Base-by-base conservation (phyloP, 1,140 invertebrate species). In the Drosophila subobscura region DNA sequence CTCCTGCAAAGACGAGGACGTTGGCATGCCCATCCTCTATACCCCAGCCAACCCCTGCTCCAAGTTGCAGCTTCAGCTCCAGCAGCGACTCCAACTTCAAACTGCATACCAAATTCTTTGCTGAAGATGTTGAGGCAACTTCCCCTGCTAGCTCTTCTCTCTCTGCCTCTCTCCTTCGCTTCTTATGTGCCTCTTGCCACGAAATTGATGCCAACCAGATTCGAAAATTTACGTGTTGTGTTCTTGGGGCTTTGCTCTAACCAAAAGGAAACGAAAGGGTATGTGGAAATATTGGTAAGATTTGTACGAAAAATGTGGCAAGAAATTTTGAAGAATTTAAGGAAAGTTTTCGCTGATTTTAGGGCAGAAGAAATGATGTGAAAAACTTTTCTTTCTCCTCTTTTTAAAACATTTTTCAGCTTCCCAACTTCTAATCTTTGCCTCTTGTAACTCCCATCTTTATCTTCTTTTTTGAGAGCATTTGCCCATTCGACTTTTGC, bases 21-120 rank as follows among this genome's bases (percentile, higher is more conserved):
- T 58, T 83, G 79, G 79, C 79, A 83, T 83, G 79, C 79, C 79
- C 70, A 70, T 14, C 42, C 42, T 45, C n/a, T 14, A 14, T 7
- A 27, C 63, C 49, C 50, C 49, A 66, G 37, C 50, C 49, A 66
- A 29, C 49, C 49, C 33, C 44, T 29, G 63, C 57, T 47, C 47
- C 60, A 41, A 70, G 66, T 42, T 37, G 8, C 45, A 41, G 49
- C 37, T 33, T 14, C n/a, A 60, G 58, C 58, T 61, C 40, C 58
- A 40, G 49, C 65, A 66, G 65, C 66, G 63, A 56, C 33, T 67
- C 23, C 65, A 23, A 42, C 72, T 66, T 67, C 75, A 67, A 85
- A 79, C 81, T 88, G 81, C 81, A 86, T 86, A 86, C 81, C 81
- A 88, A 86, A 86, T 86, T 86, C 77, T 86, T 85, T 66, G 64